Base-by-base conservation (phyloP, 2,797 vertebrate species). In the Alauda arvensis region DNA sequence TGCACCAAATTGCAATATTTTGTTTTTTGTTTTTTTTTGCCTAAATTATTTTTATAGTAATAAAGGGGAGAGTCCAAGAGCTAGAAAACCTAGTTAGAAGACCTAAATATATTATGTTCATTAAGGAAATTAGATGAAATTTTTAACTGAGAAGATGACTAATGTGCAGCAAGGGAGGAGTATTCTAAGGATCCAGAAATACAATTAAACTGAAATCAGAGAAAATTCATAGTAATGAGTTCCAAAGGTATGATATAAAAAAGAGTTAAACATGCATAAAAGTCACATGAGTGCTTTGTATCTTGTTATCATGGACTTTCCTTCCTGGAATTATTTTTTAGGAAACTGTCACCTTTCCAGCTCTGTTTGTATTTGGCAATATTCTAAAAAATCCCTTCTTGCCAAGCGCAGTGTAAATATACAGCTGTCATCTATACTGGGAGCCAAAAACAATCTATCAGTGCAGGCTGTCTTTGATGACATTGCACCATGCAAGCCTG, bases 261-360 rank as follows among this genome's bases (percentile, higher is more conserved):
- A 93, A 60, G 77, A 62, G 87, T 87, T 93, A 91, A 93, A 67
- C 29, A 31, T 57, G 65, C n/a, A n/a, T 86, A 48, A 89, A 63
- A 88, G 66, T 67, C 90, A 46, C 31, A 49, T 0, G 2, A 68
- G 51, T 71, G 63, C 46, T 87, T 91, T 91, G 26, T 93, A 83
- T 83, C 91, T 91, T 80, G 0, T 94, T 90, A 91, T 89, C 85
- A 40, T 33, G 56, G 77, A 40, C 74, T 87, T 94, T 90, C 85
- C 93, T 95, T 95, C 94, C 93, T 92, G 87, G 67, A 92, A 95
- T 94, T 94, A 91, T 93, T 90, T 94, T 85, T 88, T 95, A 90
- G 83, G 87, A 70, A 94, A 43, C 80, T 85, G 77, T 90, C 80
- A 91, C 80, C 83, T 90, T 94, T 89, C 68, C 80, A 93, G 77